phyloP scores from a whole-genome alignment of 2,113 vertebrate species.

The Hystrix brachyura region DNA sequence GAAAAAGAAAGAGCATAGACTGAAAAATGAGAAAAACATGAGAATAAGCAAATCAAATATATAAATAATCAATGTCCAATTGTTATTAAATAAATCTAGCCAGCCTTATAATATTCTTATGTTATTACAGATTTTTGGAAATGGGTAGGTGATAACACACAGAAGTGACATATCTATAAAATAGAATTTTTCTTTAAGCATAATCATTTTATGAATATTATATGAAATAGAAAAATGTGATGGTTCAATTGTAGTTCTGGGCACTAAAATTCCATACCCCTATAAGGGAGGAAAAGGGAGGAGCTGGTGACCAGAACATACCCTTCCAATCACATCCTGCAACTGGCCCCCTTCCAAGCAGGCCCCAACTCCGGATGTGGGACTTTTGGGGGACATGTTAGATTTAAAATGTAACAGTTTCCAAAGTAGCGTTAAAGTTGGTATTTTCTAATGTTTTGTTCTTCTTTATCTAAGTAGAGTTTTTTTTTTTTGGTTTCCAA shows the following conservation, averaged over 20 bases:
- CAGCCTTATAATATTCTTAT: background rate
- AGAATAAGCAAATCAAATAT: background rate
- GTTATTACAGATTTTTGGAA: background rate
- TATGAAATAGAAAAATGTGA: background rate
- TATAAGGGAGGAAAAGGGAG: background rate
- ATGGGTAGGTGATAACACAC: background rate
- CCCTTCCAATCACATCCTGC: background rate
- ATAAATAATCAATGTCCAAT: background rate
- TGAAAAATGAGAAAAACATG: background rate
- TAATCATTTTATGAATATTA: conserved; percentile 19
- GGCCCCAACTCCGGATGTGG: background rate
- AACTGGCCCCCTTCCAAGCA: background rate
- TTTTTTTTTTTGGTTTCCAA: background rate
- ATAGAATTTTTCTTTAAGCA: background rate
- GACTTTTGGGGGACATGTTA: background rate
- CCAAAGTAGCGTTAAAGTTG: background rate
- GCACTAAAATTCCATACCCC: background rate
- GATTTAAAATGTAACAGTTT: background rate
- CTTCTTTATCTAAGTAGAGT: background rate
- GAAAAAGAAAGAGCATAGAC: background rate
- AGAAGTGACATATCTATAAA: background rate
- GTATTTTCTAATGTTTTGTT: background rate
- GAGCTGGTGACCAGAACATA: background rate
- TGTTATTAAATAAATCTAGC: background rate
- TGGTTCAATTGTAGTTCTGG: background rate